Evolutionary conservation across 2,888 invertebrate genomes (phyloP).

Genomic region (Phyllotreta cruciferae): DNA sequence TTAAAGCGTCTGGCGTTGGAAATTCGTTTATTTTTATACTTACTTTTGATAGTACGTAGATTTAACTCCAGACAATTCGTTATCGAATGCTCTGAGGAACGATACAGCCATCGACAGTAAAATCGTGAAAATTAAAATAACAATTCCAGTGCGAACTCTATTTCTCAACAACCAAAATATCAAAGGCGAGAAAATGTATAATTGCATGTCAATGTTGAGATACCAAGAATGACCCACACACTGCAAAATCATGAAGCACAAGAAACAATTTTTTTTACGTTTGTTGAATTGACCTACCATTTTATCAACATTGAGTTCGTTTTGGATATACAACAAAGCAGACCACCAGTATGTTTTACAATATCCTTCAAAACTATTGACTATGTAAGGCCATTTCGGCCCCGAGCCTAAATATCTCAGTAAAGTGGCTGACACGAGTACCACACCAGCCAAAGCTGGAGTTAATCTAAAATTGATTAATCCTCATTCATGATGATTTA

Average conservation of each 20-base stretch:
- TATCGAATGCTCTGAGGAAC: slow-evolving; percentile 42
- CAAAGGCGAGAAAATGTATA: slow-evolving; percentile 62
- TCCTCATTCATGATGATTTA: no score
- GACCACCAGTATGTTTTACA: slow-evolving; percentile 52
- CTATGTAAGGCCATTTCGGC: slow-evolving; percentile 59
- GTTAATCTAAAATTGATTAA: slow-evolving; percentile 58
- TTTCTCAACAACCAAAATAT: slow-evolving; percentile 62
- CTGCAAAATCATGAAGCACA: slow-evolving; percentile 39
- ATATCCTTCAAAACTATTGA: slow-evolving; percentile 38
- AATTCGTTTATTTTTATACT: neutral
- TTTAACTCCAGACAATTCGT: slow-evolving; percentile 42
- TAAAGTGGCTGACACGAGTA: slow-evolving; percentile 60
- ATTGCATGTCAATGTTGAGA: slow-evolving; percentile 66
- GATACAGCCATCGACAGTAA: slow-evolving; percentile 39
- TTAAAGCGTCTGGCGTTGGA: neutral
- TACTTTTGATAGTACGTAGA: slow-evolving; percentile 41
- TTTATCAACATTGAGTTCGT: slow-evolving; percentile 43
- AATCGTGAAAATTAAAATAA: slow-evolving; percentile 35
- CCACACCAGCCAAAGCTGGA: slow-evolving; percentile 60
- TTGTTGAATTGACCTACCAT: slow-evolving; percentile 28
- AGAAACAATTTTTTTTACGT: neutral
- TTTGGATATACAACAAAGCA: slow-evolving; percentile 49
- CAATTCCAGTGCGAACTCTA: slow-evolving; percentile 48
- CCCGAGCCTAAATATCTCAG: slow-evolving; percentile 61
- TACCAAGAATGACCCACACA: slow-evolving; percentile 68